Evolutionary conservation across 2,113 vertebrate genomes (phyloP).

Genomic region (Astatotilapia flaviijosephi): DNA sequence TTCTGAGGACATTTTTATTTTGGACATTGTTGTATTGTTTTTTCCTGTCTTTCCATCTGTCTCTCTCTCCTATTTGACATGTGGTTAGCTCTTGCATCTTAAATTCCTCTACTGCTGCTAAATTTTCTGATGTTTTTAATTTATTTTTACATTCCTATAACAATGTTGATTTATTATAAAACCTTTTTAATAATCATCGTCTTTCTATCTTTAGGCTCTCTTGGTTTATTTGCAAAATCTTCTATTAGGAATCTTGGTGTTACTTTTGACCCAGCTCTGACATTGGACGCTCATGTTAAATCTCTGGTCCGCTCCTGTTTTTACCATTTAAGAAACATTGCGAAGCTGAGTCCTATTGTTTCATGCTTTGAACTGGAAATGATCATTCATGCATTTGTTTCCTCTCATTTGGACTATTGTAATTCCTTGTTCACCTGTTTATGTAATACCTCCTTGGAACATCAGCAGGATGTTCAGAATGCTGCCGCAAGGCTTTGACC

Average conservation of each 20-base stretch:
- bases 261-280: not conserved
- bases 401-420: not conserved
- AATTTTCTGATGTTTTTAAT: not conserved
- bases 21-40: not conserved
- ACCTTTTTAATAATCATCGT: not conserved
- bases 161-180: not conserved
- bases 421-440: not conserved
- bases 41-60: not conserved
- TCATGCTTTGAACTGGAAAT: not conserved
- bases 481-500: not conserved
- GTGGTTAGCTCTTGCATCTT: not conserved
- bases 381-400: not conserved
- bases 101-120: not conserved
- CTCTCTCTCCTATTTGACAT: not conserved
- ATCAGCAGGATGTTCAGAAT: not conserved
- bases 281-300: not conserved
- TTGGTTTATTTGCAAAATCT: not conserved
- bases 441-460: not conserved
- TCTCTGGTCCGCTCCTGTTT: fast-evolving
- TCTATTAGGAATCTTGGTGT: not conserved
- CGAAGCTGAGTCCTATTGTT: not conserved
- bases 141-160: not conserved
- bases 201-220: not conserved
- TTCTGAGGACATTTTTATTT: not conserved
- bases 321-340: not conserved